Evolutionary conservation across 2,797 vertebrate genomes (phyloP).

Genomic region (Sternotherus odoratus): DNA sequence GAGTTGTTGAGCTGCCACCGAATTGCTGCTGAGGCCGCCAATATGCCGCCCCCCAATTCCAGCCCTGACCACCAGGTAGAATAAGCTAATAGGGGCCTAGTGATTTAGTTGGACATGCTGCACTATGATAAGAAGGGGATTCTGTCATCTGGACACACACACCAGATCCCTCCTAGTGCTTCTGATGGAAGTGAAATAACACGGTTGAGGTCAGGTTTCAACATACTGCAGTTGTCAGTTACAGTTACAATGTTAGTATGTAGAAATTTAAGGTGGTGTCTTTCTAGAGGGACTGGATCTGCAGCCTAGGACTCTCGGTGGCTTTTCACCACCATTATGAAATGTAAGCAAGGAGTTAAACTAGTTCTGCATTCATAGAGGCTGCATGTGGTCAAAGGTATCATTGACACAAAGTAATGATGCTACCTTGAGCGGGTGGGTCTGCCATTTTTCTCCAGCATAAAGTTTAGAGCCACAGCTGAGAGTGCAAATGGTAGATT

Average conservation of each 20-base stretch:
- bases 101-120: background rate
- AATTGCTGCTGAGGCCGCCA: no score
- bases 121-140: background rate
- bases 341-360: background rate
- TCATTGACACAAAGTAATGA: background rate
- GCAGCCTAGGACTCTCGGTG: background rate
- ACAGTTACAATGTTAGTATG: background rate
- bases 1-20: no score
- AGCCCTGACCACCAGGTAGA: background rate
- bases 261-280: background rate
- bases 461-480: background rate
- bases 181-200: background rate
- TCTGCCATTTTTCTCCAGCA: background rate
- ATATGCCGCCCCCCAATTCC: no score
- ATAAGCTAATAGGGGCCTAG: background rate
- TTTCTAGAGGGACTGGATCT: background rate
- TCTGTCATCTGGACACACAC: background rate
- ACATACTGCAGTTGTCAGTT: background rate
- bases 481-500: background rate
- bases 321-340: background rate
- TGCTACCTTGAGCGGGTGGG: background rate
- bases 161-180: background rate
- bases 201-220: background rate
- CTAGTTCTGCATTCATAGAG: background rate
- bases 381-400: background rate